Percentiles rank a stretch among this genome's conserved stretches.
Evolutionary conservation across 2,888 invertebrate species (phyloP).

Genomic region (Galerucella pusilla): DNA sequence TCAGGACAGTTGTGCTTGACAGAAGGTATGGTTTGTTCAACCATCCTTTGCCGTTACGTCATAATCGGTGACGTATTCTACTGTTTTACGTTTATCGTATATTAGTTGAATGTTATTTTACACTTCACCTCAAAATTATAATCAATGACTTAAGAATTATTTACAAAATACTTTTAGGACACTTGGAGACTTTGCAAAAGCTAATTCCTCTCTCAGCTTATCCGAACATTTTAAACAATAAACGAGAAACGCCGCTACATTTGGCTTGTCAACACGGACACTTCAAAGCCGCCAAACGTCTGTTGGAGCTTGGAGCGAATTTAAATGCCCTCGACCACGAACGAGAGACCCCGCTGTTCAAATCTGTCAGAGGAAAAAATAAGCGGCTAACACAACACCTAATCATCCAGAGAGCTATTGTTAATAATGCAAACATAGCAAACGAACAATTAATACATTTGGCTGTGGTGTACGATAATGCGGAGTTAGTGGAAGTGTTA

Average conservation of each 20-base stretch:
- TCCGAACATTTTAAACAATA: slow-evolving; percentile 45
- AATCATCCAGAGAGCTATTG: slow-evolving; percentile 42
- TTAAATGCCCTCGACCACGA: slow-evolving; percentile 43
- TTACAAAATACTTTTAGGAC: slow-evolving; percentile 40
- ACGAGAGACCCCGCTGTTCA: slow-evolving; percentile 48
- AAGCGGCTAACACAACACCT: slow-evolving; percentile 43
- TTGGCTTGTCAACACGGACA: slow-evolving; percentile 48
- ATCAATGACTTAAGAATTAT: too few relatives aligned
- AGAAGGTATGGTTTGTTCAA: too few relatives aligned
- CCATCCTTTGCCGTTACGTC: too few relatives aligned
- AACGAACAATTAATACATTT: slow-evolving; percentile 47
- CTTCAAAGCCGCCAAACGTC: slow-evolving; percentile 39
- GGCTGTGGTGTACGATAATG: slow-evolving; percentile 40
- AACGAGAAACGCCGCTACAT: slow-evolving; percentile 48
- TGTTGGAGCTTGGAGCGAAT: slow-evolving; percentile 46
- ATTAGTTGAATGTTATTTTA: too few relatives aligned
- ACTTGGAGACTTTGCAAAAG: slow-evolving; percentile 43
- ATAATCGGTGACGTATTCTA: too few relatives aligned
- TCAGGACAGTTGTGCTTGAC: too few relatives aligned
- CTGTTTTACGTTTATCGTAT: too few relatives aligned
- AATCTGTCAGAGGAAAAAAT: slow-evolving; percentile 41
- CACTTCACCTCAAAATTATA: too few relatives aligned
- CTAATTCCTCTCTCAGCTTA: slow-evolving; percentile 45
- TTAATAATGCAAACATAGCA: slow-evolving; percentile 43
- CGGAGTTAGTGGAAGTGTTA: slow-evolving; percentile 41